Base-by-base conservation (phyloP, 2,113 vertebrate species). In the Choloepus hoffmanni region DNA sequence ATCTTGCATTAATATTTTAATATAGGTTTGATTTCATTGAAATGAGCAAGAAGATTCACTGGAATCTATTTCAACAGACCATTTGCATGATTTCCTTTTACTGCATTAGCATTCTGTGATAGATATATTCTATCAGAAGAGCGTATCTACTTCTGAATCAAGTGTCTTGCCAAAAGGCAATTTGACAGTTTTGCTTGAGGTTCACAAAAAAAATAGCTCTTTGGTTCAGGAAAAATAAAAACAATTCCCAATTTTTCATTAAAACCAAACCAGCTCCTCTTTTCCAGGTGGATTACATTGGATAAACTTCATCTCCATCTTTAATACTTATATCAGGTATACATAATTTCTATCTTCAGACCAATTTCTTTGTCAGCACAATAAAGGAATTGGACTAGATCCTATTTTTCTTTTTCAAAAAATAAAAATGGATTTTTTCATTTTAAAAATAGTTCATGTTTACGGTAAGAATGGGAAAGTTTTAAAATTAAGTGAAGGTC, bases 1-100 rank as follows among this genome's bases (percentile, higher is more conserved):
- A 98, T 97, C 93, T 78, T 24, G 77, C 68, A 95, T 97, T 97
- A 97, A 97, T 97, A 98, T 97, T 98, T 98, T 97, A 98, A 97
- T 94, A 90, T 48, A 95, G 3, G 84, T 91, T 94, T 53, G 89
- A 85, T 96, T 48, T 94, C 70, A 78, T 86, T 93, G 87, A 96
- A 97, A 95, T 97, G 96, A 97, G 65, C 67, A 94, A 72, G 73
- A 89, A 87, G 28, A 79, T 92, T 90, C 94, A 85, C 9, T 40
- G 24, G 43, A 97, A n/a, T 78, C 53, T 87, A 84, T 65, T 89
- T 94, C 36, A 85, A 90, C 43, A 91, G 89, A 87, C 73, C 60
- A 63, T 55, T 85, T 48, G 65, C 79, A 26, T 79, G 83, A 48
- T 84, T 95, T 95, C 15, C 16, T 73, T 83, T 90, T 93, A 14